A percentile compares a stretch with the other conserved stretches of the same genome.
These are phyloP conservation scores for Brachionus rotundiformis DNA, from an alignment of 1,140 invertebrate genomes.

Conservation along the genomic window DNA sequence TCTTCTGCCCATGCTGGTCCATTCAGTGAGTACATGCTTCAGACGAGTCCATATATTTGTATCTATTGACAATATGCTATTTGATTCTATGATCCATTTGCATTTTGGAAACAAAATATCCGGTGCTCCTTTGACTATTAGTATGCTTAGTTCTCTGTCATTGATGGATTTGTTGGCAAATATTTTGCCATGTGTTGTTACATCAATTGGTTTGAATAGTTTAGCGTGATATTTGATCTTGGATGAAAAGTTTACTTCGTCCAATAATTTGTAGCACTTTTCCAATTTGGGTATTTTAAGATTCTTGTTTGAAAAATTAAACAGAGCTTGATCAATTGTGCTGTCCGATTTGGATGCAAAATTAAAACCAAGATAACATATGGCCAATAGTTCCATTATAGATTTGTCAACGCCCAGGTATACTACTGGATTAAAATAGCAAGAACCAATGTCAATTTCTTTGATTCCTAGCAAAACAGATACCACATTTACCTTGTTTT, in stretches of 20 bases:
- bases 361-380: constrained; percentile 7
- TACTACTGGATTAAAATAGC: constrained; percentile 18
- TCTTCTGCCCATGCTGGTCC: neutral
- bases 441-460: constrained; percentile 30
- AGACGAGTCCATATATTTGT: neutral
- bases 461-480: constrained; percentile 2
- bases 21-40: neutral
- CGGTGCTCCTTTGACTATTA: constrained; percentile 29
- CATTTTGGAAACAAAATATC: constrained; percentile 37
- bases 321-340: constrained; percentile 12
- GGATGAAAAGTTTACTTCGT: neutral
- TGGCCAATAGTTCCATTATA: constrained; percentile 21
- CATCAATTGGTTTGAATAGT: constrained; percentile 25
- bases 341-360: neutral
- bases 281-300: constrained; percentile 35
- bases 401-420: constrained; percentile 32
- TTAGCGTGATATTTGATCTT: constrained; percentile 41
- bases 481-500: constrained; percentile 26
- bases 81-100: constrained; percentile 43
- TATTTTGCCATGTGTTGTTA: neutral
- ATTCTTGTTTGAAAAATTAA: constrained; percentile 28
- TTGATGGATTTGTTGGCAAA: neutral
- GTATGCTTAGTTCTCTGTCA: neutral
- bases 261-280: constrained; percentile 23
- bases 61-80: neutral